Base-by-base conservation (phyloP, 2,888 invertebrate genomes). In the Cactoblastis cactorum region DNA sequence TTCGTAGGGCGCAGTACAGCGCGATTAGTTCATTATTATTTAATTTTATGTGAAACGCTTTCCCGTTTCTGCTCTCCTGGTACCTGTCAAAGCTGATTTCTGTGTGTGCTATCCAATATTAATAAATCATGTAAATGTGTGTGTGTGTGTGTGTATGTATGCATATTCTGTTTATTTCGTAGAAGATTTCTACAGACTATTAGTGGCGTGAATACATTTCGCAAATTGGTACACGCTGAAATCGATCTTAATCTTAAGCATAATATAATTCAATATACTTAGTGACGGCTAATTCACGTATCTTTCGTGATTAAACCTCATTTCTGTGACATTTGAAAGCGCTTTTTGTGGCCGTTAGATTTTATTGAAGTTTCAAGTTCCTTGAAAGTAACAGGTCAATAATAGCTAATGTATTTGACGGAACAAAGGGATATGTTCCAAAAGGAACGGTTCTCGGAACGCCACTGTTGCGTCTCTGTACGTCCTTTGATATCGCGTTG, bases 1-100 rank as follows among this genome's bases (percentile, higher is more conserved):
- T 87, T 80, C 83, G 78, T 56, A 65, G 68, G 70, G 56, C 63
- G 62, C 62, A 58, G 66, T 52, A 57, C 61, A 68, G 67, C 58
- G 62, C 79, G 80, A 84, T 87, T 84, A 84, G 74, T 84, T 83
- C 83, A 81, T 85, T 82, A 84, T 83, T 83, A 82, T 83, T 81
- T 77, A 75, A 86, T 82, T 83, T 83, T 80, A 85, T 83, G 83
- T 74, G 78, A 71, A 71, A 69, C 66, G 62, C 54, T 59, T 54
- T 55, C 22, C 50, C 12, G 46, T 49, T 45, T 58, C 43, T 65
- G 57, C 49, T 55, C 53, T 58, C 55, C 58, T 62, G 43, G 62
- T 66, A 68, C 59, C 63, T 53, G 62, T 61, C 58, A 50, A 51
- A 41, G 48, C 54, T 50, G 54, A 51, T 57, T 57, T 45, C 38